These are phyloP conservation scores for Raja brachyura DNA, from an alignment of 2,113 vertebrate species.

Conservation along the genomic window DNA sequence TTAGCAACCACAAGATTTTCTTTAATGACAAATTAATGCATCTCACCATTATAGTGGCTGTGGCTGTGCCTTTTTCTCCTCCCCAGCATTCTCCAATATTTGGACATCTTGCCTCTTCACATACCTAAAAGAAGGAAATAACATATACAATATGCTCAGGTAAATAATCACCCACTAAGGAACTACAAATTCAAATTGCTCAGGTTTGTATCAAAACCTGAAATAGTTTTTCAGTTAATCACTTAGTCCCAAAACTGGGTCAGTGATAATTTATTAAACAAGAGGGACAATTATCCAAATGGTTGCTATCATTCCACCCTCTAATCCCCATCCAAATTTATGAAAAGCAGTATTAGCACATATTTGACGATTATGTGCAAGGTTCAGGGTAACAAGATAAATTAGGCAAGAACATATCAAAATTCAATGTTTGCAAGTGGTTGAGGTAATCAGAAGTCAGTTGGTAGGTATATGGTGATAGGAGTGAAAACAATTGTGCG, in stretches of 20 bases:
- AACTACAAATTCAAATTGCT: not conserved
- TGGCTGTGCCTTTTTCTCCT: conserved; percentile 84
- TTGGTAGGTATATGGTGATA: not conserved
- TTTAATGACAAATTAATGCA: not conserved
- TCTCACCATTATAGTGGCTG: conserved; percentile 94
- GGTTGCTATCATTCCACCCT: not conserved
- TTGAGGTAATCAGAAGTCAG: not conserved
- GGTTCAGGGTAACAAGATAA: not conserved
- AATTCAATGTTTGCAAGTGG: not conserved
- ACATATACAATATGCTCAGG: not conserved
- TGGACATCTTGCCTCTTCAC: conserved; percentile 93
- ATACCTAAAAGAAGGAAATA: conserved; percentile 64
- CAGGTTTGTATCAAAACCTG: not conserved
- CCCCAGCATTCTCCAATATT: conserved; percentile 99
- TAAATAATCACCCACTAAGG: not conserved
- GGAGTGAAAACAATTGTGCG: not conserved
- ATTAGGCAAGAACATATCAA: not conserved
- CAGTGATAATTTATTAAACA: not conserved
- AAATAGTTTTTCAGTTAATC: not conserved
- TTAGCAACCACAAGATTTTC: not conserved
- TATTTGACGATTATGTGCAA: not conserved
- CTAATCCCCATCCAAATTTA: not conserved
- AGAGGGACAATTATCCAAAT: not conserved
- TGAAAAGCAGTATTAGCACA: not conserved
- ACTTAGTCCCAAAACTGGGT: not conserved